Base-by-base conservation (phyloP, 2,113 vertebrate genomes). In the Danionella cerebrum region DNA sequence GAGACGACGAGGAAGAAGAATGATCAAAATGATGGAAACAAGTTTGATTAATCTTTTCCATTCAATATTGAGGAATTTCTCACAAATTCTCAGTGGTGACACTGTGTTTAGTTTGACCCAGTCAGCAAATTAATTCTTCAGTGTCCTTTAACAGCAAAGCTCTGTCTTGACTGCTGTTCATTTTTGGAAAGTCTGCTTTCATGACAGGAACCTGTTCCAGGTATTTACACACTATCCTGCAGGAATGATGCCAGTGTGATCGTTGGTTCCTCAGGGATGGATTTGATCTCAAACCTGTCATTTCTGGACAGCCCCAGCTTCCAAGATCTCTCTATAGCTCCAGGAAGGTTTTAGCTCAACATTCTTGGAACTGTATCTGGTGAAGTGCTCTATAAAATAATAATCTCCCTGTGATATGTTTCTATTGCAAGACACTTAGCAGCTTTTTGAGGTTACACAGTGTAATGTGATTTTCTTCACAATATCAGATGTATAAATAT, bases 191-290 rank as follows among this genome's bases (percentile, higher is more conserved):
- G 70, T 52, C 48, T 69, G 55, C 71, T 67, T 58, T 47, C 64
- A 53, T 60, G 51, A 66, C 70, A 71, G 73, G 73, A 69, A 64
- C 57, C 53, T 70, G 57, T 77, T 80, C 67, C 73, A 80, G 68
- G 70, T 77, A 73, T 73, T 74, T 77, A 75, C 53, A 53, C 55
- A 52, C 39, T 55, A 67, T 67, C 9, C 51, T 74, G 69, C 64
- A 62, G 52, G 65, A 54, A 69, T 70, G 71, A 76, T 72, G 69
- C 72, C 75, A 66, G 52, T 60, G 39, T 67, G 60, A 63, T 59
- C 35, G 70, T 64, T 51, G 31, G 21, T 41, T 55, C 57, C 41
- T 47, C 50, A 51, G 54, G 58, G 48, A 48, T 63, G 44, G 45
- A 69, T 45, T 60, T 64, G 29, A 66, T 47, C 58, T 71, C 47